Percentiles rank a stretch among this genome's conserved stretches.
These are phyloP conservation scores for Diogma glabrata DNA, from an alignment of 2,888 invertebrate species.

Conservation along the genomic window DNA sequence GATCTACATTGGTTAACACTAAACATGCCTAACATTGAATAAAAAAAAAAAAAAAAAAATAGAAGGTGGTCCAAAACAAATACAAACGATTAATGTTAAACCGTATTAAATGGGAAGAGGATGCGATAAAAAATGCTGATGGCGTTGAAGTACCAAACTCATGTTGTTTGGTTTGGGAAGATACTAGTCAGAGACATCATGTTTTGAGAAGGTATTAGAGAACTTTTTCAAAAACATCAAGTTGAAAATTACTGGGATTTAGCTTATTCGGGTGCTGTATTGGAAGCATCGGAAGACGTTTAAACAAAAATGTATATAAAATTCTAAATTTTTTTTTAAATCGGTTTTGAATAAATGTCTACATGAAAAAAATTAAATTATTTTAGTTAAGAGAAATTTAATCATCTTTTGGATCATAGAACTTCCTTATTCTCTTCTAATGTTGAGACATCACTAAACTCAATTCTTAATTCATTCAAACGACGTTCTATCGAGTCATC, in stretches of 20 bases:
- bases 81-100: conserved; percentile 84
- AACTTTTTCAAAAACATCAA: conserved; percentile 86
- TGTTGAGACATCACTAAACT: background rate
- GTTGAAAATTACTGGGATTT: conserved; percentile 99
- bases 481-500: background rate
- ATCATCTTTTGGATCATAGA: too few relatives aligned
- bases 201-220: too few relatives aligned
- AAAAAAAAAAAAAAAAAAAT: too few relatives aligned
- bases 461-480: conserved; percentile 4
- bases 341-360: too few relatives aligned
- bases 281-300: conserved; percentile 29
- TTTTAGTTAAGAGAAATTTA: too few relatives aligned
- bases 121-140: conserved; percentile 67
- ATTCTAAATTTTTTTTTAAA: too few relatives aligned
- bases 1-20: too few relatives aligned
- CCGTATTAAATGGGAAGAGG: conserved; percentile 95
- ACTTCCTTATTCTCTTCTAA: background rate
- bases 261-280: conserved; percentile 86
- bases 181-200: conserved; percentile 71
- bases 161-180: conserved; percentile 93
- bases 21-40: too few relatives aligned
- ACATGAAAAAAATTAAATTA: too few relatives aligned
- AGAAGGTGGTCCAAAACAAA: conserved; percentile 95
- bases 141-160: conserved; percentile 72
- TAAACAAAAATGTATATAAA: too few relatives aligned